A percentile compares a stretch with the other conserved stretches of the same genome.
Conservation (phyloP, 2,797 vertebrate species). For the Platyrinchus mystaceus region DNA sequence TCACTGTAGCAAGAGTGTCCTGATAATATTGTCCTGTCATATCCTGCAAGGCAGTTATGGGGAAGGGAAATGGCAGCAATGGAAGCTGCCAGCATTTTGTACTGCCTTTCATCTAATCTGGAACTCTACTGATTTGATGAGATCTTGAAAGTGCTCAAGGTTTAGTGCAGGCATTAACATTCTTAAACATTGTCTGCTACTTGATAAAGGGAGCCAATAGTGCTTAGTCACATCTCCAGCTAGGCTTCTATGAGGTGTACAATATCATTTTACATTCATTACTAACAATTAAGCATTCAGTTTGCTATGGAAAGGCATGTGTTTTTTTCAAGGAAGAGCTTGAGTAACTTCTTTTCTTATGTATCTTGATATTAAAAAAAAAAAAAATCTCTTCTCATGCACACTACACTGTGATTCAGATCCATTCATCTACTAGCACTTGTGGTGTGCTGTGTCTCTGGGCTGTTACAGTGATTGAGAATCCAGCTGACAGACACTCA, state of each 20-base stretch:
- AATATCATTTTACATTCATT: background rate
- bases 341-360: background rate
- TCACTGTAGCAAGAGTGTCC: background rate
- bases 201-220: slow-evolving; percentile 5
- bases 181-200: slow-evolving; percentile 15
- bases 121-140: slow-evolving; percentile 22
- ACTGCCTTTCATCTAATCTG: background rate
- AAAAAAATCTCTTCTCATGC: background rate
- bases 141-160: slow-evolving; percentile 1
- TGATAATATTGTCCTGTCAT: background rate
- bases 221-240: background rate
- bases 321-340: background rate
- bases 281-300: background rate
- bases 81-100: background rate
- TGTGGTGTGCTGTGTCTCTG: background rate
- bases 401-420: background rate
- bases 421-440: background rate
- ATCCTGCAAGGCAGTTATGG: background rate
- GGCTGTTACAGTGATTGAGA: background rate
- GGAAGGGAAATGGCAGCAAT: background rate
- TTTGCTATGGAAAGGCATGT: background rate
- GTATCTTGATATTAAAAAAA: background rate
- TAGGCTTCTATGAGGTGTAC: background rate
- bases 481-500: background rate
- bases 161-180: slow-evolving; percentile 12